Evolutionary conservation across 37 sponge, comb jelly and placozoan species (phyloP).

Genomic region (Beroe ovata): DNA sequence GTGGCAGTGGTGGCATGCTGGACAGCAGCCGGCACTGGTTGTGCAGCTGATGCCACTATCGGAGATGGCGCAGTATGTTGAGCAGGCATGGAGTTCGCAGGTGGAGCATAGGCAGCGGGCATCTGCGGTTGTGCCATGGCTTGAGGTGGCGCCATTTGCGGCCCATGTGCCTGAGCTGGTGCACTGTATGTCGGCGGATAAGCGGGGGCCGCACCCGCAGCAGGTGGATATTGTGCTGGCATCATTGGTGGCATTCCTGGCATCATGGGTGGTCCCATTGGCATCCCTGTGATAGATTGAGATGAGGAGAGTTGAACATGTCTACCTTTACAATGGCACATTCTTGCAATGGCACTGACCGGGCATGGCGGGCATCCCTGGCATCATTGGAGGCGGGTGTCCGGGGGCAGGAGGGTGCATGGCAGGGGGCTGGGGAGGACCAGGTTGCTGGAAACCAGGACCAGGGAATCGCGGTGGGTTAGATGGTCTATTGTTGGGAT

Average conservation of each 20-base stretch:
- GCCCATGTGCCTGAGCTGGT: neutral
- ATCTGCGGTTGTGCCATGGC: neutral
- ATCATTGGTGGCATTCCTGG: constrained; percentile 56
- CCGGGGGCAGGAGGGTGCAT: neutral
- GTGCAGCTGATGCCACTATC: neutral
- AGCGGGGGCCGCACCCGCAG: neutral
- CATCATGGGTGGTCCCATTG: constrained; percentile 20
- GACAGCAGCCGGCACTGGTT: neutral
- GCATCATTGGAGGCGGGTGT: constrained; percentile 49
- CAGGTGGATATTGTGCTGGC: constrained; percentile 54
- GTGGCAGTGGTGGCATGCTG: constrained; percentile 7
- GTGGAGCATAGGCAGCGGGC: neutral
- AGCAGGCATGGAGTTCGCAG: neutral
- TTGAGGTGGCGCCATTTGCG: neutral
- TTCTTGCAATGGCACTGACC: no score
- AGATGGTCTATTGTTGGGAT: neutral
- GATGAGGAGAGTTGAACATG: no score
- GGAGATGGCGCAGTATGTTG: neutral
- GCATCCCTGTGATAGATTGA: constrained; percentile 25
- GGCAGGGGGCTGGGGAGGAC: constrained; percentile 6
- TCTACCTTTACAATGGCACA: no score
- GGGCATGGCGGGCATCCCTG: constrained; percentile 39
- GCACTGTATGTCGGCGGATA: neutral
- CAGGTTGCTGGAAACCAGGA: neutral
- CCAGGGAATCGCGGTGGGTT: neutral